Evolutionary conservation across 2,888 invertebrate species (phyloP).

Genomic region (Melinopterus prodromus): DNA sequence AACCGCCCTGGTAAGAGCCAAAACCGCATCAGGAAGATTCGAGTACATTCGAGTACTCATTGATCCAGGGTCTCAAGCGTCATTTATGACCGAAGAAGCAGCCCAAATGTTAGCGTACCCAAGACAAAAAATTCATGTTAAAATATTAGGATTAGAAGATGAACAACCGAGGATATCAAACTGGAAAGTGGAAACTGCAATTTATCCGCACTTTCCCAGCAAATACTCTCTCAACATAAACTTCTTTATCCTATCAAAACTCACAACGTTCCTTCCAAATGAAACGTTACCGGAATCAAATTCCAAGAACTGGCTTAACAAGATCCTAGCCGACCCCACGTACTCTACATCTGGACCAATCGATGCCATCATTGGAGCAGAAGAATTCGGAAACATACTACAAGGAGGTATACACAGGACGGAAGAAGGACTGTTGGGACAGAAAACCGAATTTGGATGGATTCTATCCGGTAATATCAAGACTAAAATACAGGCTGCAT

Average conservation of each 20-base stretch:
- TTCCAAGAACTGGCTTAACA: background rate
- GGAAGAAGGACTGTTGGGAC: background rate
- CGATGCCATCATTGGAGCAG: slow-evolving; percentile 32
- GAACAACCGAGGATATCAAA: background rate
- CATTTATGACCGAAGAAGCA: slow-evolving; percentile 34
- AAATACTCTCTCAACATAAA: background rate
- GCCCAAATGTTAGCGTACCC: slow-evolving; percentile 30
- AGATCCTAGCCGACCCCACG: slow-evolving; percentile 31
- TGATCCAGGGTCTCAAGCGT: slow-evolving; percentile 34
- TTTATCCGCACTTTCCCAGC: background rate
- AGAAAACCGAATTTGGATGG: slow-evolving; percentile 23
- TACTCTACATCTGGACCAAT: slow-evolving; percentile 31
- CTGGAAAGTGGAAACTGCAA: background rate
- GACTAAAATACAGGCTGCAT: background rate
- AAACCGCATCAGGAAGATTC: background rate
- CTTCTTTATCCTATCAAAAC: background rate
- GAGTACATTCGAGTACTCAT: slow-evolving; percentile 13
- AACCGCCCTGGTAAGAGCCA: slow-evolving; percentile 11
- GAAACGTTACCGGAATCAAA: background rate
- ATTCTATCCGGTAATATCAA: slow-evolving; percentile 23
- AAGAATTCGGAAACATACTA: slow-evolving; percentile 25
- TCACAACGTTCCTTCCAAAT: background rate
- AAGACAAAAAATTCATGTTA: slow-evolving; percentile 24
- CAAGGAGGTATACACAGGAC: slow-evolving; percentile 7
- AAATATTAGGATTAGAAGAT: background rate